phyloP scores from a whole-genome alignment of 2,113 vertebrate genomes.

The Emydocephalus ijimae region DNA sequence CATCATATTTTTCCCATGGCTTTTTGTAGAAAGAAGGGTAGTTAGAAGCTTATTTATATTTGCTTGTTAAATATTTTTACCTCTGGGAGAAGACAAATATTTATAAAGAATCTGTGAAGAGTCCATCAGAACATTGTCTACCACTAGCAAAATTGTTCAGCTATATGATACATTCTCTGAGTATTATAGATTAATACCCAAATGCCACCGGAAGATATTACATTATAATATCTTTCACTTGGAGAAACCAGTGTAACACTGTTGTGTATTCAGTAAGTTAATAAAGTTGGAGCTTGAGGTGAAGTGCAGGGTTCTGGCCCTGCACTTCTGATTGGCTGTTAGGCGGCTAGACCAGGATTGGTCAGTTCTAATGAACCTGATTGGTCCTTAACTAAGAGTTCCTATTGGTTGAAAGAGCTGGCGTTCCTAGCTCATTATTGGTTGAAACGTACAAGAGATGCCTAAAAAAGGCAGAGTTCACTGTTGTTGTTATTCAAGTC shows the following conservation, averaged over 20 bases:
- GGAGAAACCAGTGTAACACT: constrained; percentile 30
- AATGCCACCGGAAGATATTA: neutral
- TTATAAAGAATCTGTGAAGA: neutral
- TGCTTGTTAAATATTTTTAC: neutral
- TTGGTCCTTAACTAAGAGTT: too few species aligned
- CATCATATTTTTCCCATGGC: constrained; percentile 3
- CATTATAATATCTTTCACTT: constrained; percentile 28
- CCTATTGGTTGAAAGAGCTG: too few species aligned
- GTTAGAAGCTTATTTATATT: constrained; percentile 19
- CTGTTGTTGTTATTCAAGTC: too few species aligned
- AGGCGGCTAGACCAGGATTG: too few species aligned
- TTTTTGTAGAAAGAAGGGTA: neutral
- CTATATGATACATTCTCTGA: neutral
- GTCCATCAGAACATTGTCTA: neutral
- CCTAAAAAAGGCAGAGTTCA: too few species aligned
- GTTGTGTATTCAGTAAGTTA: too few species aligned
- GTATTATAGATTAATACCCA: neutral
- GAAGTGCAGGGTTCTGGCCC: too few species aligned
- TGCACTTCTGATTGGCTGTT: too few species aligned
- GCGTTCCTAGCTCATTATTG: too few species aligned
- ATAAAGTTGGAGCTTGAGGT: too few species aligned
- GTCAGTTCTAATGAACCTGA: too few species aligned
- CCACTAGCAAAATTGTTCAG: neutral
- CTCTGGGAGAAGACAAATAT: neutral
- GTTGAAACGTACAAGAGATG: too few species aligned